Evolutionary conservation across 2,888 invertebrate species (phyloP).

Genomic region (Gortyna flavago): DNA sequence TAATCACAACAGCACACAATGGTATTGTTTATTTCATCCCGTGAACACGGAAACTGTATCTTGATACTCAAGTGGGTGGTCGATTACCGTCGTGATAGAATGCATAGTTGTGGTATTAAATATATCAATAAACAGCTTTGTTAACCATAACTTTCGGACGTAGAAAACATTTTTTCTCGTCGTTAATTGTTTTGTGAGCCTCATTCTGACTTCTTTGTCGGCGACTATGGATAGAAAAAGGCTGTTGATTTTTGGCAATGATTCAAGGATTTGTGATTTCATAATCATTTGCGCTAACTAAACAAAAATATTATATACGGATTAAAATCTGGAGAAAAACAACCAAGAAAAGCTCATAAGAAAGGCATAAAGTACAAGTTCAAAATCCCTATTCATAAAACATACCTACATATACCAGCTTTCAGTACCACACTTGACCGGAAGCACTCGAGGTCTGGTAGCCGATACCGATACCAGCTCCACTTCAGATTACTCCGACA

Average conservation of each 20-base stretch:
- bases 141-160: not conserved
- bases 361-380: not conserved
- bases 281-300: not conserved
- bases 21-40: slow-evolving; percentile 86
- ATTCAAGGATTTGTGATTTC: not conserved
- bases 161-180: not conserved
- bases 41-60: slow-evolving; percentile 82
- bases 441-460: slow-evolving; percentile 81
- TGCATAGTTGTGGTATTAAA: slow-evolving; percentile 46
- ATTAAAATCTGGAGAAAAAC: not conserved
- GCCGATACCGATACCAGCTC: slow-evolving; percentile 67
- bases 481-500: slow-evolving; percentile 86
- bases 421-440: slow-evolving; percentile 72
- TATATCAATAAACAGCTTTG: slow-evolving; percentile 46
- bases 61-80: slow-evolving; percentile 84
- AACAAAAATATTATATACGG: not conserved
- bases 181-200: not conserved
- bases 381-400: slow-evolving; percentile 53
- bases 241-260: not conserved
- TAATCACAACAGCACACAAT: slow-evolving; percentile 88
- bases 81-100: slow-evolving; percentile 62
- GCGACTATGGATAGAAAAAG: not conserved
- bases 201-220: not conserved
- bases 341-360: not conserved
- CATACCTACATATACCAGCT: slow-evolving; percentile 35